Base-by-base conservation (phyloP, 1,140 invertebrate genomes). In the Lordiphosa clarofinis region DNA sequence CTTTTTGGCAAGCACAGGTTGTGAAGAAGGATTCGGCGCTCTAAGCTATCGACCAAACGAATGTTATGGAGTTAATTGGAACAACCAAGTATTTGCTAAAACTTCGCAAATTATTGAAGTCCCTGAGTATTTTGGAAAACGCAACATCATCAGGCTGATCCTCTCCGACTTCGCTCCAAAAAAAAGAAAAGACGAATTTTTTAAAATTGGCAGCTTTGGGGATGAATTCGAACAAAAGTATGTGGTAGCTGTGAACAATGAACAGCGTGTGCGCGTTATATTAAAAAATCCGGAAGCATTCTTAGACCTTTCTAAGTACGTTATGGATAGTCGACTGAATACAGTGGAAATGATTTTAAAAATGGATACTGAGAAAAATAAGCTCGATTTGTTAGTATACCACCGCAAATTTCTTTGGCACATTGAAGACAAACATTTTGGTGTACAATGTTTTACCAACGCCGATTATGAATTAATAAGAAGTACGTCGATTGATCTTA, bases 371-470 rank as follows among this genome's bases (percentile, higher is more conserved):
- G 39, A 55, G 0, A 35, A 53, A 4, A 35, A 75, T 2, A 43
- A 53, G n/a, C 40, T 90, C 10, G 33, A 71, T 9, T 19, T 89
- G 8, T 69, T 74, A 4, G 66, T 88, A 13, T 88, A 89, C 43
- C 63, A 88, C 49, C 52, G 60, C 3, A 54, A 78, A 0, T 75
- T 66, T 56, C 55, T 90, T 8, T 89, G 84, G 84, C 60, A 52
- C 2, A 33, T 39, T 5, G 40, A 66, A 28, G 5, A 56, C 1
- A 43, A 74, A 1, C 48, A 73, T 35, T 31, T 64, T 44, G 88
- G 87, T 6, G 59, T 89, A 7, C 64, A 71, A 43, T 90, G 89
- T 44, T 89, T 89, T 52, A 78, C 87, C 3, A 87, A 88, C 37
- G 67, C 75, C 4, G 61, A 76, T 19, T 64, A 81, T 50, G 78